These are phyloP conservation scores for Lamprotornis superbus DNA, from an alignment of 2,113 vertebrate genomes.

Conservation along the genomic window DNA sequence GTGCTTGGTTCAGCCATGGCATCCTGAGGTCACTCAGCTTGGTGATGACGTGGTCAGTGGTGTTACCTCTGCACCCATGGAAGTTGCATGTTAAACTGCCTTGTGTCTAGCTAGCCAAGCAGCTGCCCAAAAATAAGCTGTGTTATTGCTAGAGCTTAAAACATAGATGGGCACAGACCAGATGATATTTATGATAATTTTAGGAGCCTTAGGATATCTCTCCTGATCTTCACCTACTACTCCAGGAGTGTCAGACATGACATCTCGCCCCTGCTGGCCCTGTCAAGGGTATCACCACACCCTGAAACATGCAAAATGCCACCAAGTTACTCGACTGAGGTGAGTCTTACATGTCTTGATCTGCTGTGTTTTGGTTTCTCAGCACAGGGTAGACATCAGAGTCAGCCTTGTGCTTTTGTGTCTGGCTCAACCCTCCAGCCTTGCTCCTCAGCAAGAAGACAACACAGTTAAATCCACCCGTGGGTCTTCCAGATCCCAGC, in stretches of 20 bases:
- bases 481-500: neutral
- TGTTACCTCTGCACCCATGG: neutral
- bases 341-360: neutral
- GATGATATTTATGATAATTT: neutral
- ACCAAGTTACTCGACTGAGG: neutral
- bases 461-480: neutral
- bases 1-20: neutral
- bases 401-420: neutral
- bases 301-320: neutral
- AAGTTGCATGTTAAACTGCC: neutral
- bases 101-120: neutral
- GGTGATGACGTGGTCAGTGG: rapidly evolving
- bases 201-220: neutral
- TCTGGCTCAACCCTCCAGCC: neutral
- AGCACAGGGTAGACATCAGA: neutral
- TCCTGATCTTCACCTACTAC: neutral
- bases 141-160: neutral
- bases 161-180: neutral
- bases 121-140: neutral
- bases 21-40: neutral
- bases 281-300: neutral
- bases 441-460: neutral
- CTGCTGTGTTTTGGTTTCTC: neutral
- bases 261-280: rapidly evolving
- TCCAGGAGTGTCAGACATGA: rapidly evolving